Base-by-base conservation (phyloP, 1,140 invertebrate genomes). In the Lepidurus arcticus region DNA sequence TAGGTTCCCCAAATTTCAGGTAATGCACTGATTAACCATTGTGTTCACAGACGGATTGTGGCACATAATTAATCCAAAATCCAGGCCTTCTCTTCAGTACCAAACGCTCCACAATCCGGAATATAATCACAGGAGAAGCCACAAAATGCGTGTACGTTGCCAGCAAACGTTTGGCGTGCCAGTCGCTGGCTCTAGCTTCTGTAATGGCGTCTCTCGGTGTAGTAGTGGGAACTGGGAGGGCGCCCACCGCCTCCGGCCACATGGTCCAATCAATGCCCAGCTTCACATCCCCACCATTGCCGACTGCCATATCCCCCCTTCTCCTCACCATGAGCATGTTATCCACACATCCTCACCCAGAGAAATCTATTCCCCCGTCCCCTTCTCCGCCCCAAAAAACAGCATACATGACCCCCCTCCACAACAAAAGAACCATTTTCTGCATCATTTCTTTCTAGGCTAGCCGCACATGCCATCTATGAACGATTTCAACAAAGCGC, bases 311-410 rank as follows among this genome's bases (percentile, higher is more conserved):
- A 34, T 45, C 44, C 44, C 44, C 42, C 44, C 44, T 45, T 45
- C 44, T 45, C 24, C 44, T 45, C 44, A 16, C 24, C 44, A 34
- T 45, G 43, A 45, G 21, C 47, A 44, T 76, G 43, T 76, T 43
- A 45, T 53, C 47, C 76, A 45, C 76, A 45, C 76, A 45, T 53
- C 47, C 76, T 76, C 76, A 45, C 76, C 26, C 76, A 45, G 43
- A 45, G 43, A 45, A 44, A 44, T 76, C 76, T 76, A 44, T 76
- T 53, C 47, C 44, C 44, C 42, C 47, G 7, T 42, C 76, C 65
- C 76, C 47, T 43, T 76, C 76, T 42, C 42, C 24, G 21, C 47
- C 76, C 47, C 76, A 45, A 24, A 45, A 44, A 75, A 42, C 16
- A 42, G 44, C 74, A 42, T 24, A 75, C 74, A 42, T 44, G 44